Base-by-base conservation (phyloP, 2,113 vertebrate genomes). In the Choloepus hoffmanni region DNA sequence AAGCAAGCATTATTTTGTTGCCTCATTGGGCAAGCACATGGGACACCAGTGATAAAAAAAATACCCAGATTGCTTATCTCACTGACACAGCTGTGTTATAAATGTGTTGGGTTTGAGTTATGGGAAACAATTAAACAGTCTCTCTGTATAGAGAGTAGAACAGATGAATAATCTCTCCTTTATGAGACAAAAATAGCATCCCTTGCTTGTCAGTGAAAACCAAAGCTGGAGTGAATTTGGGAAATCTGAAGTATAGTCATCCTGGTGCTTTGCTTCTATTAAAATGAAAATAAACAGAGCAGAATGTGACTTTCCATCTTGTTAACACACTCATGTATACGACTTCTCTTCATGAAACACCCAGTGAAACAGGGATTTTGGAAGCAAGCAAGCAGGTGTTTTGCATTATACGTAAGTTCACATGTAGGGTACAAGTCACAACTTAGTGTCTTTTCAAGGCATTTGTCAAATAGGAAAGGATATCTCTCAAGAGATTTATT, bases 261-360 rank as follows among this genome's bases (percentile, higher is more conserved):
- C 62, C 90, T 73, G 28, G 87, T 73, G 50, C 36, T 89, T 92
- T 62, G 36, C 53, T 23, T 0, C 0, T 36, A 18, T 18, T 23
- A 82, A 88, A 94, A 85, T 23, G 74, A 23, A 87, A 82, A 81
- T 73, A 70, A 7, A n/a, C 28, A 63, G 5, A 5, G 43, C 23
- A 45, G 12, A 45, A 65, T 67, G 45, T 7, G 0, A 12, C 40
- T 95, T 94, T 97, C 92, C 74, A 26, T 91, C 96, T 79, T 74
- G 12, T 33, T 70, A 24, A 15, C 23, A 45, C 2, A 10, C 77
- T 94, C 73, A 2, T 16, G 45, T 60, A 13, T 92, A 86, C 95
- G 78, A 85, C 85, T 92, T 55, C n/a, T n/a, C 58, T 96, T 96
- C n/a, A 26, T 5, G 60, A 94, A 82, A 79, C 58, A 95, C 30